Evolutionary conservation across 2,888 invertebrate genomes (phyloP), one percentile per base, ranked within the genome.

Genomic region (Phymatocera aterrima): DNA sequence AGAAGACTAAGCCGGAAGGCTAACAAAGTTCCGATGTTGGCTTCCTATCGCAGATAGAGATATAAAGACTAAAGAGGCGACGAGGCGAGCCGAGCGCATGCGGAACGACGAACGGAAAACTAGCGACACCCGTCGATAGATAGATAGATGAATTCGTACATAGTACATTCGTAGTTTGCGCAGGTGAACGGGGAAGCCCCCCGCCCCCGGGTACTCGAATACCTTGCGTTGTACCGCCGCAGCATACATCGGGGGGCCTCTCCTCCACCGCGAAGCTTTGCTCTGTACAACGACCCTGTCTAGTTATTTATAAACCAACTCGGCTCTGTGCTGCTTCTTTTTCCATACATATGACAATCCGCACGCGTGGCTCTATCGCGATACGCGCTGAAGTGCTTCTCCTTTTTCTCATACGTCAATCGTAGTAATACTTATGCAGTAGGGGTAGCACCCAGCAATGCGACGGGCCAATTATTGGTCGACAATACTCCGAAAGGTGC

Each of bases 211-310:
- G 46, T 72, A 21, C 24, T 68, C 68, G 68, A 10, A 12, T 37
- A 37, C 64, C 24, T 10, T 51, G 48, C 65, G 24, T 51, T 31
- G 12, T 21, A 4, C 15, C 46, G 18, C 51, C 54, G 61, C 60
- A 4, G 21, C 21, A n/a, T 18, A 18, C 37, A 10, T 24, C 65
- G 61, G 37, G 15, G 34, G 6, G 61, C 37, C 61, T 37, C 61
- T 64, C 51, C 72, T 51, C 72, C n/a, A n/a, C n/a, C 28, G 72
- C 72, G 18, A 18, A 34, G 48, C 72, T 48, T 24, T 15, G 31
- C 48, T 82, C 84, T 88, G 88, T 88, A 86, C 88, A 83, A 88
- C 88, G 88, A 88, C 88, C 88, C 88, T 31, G 72, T 87, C 87
- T 86, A 84, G 86, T 87, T 88, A 88, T 88, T 88, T 88, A 88